Evolutionary conservation across 2,888 invertebrate species (phyloP).

Genomic region (Lamellibrachia columna): DNA sequence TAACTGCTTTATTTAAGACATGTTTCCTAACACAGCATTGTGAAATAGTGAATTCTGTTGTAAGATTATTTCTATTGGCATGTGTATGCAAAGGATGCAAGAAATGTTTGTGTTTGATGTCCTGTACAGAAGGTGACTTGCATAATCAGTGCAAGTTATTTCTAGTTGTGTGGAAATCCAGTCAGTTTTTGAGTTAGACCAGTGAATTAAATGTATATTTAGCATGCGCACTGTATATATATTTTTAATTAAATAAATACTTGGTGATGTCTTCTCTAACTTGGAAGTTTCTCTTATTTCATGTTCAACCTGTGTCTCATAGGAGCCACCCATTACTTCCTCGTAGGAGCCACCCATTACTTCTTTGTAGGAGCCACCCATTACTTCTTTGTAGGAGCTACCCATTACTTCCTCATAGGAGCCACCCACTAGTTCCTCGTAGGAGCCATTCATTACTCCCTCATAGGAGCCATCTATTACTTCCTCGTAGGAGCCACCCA

Average conservation of each 20-base stretch:
- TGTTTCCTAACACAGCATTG: neutral
- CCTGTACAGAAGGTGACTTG: neutral
- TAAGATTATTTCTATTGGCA: neutral
- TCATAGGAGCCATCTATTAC: too few relatives aligned
- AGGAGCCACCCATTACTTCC: too few relatives aligned
- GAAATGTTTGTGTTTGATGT: neutral
- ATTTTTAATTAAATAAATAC: neutral
- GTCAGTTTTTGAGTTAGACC: neutral
- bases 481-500: too few relatives aligned
- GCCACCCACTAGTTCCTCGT: too few relatives aligned
- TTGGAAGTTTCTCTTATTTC: neutral
- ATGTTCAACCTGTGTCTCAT: neutral
- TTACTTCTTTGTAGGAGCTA: too few relatives aligned
- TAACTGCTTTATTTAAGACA: neutral
- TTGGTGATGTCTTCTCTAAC: neutral
- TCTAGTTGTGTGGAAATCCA: slow-evolving; percentile 9
- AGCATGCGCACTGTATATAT: slow-evolving; percentile 13
- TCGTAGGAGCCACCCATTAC: too few relatives aligned
- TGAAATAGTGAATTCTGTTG: neutral
- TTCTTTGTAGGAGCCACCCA: too few relatives aligned
- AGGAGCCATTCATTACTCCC: too few relatives aligned
- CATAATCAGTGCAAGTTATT: neutral
- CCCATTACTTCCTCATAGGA: too few relatives aligned
- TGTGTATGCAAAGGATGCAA: neutral
- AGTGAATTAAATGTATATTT: neutral